phyloP scores from a whole-genome alignment of 2,797 vertebrate genomes.

The Octomys mimax region DNA sequence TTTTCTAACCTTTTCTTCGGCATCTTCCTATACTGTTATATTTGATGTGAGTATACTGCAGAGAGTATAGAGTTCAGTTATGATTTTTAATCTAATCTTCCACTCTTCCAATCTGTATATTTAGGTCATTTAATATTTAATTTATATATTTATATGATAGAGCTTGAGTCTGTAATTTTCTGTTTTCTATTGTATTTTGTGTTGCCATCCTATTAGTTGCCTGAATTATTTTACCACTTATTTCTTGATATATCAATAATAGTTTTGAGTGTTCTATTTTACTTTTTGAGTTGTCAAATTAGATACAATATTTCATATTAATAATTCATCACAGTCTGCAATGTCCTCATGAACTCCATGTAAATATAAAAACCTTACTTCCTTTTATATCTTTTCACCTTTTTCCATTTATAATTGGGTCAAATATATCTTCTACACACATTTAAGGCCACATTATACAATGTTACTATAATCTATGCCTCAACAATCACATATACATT shows the following conservation, averaged over 20 bases:
- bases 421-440: not conserved
- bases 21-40: not conserved
- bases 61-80: not conserved
- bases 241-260: not conserved
- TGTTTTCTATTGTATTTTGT: not conserved
- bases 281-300: not conserved
- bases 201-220: not conserved
- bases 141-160: not conserved
- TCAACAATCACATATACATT: conserved; percentile 25
- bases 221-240: not conserved
- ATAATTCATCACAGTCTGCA: not conserved
- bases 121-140: conserved; percentile 26
- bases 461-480: not conserved
- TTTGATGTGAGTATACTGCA: conserved; percentile 17
- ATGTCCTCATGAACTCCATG: not conserved
- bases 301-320: not conserved
- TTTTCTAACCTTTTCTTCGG: conserved; percentile 3
- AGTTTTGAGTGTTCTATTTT: conserved; percentile 15
- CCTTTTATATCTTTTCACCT: not conserved
- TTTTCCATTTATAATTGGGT: not conserved
- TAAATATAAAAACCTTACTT: conserved; percentile 1
- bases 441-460: not conserved
- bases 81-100: not conserved
- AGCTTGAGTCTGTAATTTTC: not conserved
- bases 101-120: not conserved